Conservation (phyloP, 53 echinoderm and acorn worm species). For the Temnopleurus reevesii region DNA sequence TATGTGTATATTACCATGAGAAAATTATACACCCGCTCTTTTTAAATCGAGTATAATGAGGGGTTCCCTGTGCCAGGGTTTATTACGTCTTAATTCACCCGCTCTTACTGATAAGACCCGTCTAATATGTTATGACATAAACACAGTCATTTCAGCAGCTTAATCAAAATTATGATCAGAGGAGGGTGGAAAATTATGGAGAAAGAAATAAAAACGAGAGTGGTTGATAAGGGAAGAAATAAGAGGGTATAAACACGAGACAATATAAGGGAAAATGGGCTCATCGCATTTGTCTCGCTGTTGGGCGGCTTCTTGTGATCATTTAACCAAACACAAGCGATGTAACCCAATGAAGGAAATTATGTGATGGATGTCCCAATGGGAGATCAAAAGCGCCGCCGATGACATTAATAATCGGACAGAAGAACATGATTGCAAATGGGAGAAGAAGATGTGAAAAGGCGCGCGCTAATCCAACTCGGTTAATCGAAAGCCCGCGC, state of each 20-base stretch:
- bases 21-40: background rate
- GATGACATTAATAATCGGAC: slow-evolving; percentile 46
- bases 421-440: slow-evolving; percentile 30
- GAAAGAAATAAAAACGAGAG: background rate
- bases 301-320: slow-evolving; percentile 31
- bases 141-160: slow-evolving; percentile 40
- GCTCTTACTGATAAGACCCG: background rate
- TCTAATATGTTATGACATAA: slow-evolving; percentile 54
- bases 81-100: slow-evolving; percentile 23
- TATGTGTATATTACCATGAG: background rate
- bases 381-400: slow-evolving; percentile 8
- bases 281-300: slow-evolving; percentile 38
- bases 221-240: background rate
- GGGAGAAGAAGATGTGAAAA: slow-evolving; percentile 18
- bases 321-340: slow-evolving; percentile 49
- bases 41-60: background rate
- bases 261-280: background rate
- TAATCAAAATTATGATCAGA: slow-evolving; percentile 47
- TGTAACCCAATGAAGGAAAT: slow-evolving; percentile 38
- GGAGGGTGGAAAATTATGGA: background rate
- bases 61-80: background rate
- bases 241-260: background rate
- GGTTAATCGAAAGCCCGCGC: slow-evolving; percentile 3
- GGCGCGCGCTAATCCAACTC: slow-evolving; percentile 15
- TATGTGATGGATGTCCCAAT: slow-evolving; percentile 45